Conservation (phyloP, 2,113 vertebrate species). For the Bufo gargarizans region DNA sequence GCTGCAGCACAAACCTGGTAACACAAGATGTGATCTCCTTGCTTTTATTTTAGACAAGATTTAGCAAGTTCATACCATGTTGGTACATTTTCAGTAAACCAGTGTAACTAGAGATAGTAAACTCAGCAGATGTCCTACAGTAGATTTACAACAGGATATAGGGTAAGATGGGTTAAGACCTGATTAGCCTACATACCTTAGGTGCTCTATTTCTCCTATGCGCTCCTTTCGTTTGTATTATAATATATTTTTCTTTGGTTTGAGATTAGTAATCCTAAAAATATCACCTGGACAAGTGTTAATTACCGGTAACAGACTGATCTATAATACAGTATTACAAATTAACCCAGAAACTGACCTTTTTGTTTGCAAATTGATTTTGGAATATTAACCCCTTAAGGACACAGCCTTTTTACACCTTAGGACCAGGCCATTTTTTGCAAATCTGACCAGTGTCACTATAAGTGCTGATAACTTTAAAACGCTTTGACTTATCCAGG, state of each 20-base stretch:
- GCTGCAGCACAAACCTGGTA: not conserved
- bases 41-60: constrained; percentile 1
- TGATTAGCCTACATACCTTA: constrained; percentile 50
- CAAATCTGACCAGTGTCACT: too few species aligned
- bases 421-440: too few species aligned
- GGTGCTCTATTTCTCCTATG: not conserved
- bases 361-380: not conserved
- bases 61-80: not conserved
- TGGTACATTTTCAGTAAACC: constrained; percentile 23
- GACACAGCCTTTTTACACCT: too few species aligned
- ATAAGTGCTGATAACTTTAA: too few species aligned
- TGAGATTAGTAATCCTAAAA: not conserved
- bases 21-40: not conserved
- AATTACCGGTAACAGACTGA: not conserved
- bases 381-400: too few species aligned
- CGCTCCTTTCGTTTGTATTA: not conserved
- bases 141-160: constrained; percentile 34
- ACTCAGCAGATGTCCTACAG: constrained; percentile 13
- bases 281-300: not conserved
- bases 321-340: not conserved
- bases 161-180: constrained; percentile 38
- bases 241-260: not conserved
- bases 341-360: not conserved
- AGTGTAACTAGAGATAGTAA: constrained; percentile 1
- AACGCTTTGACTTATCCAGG: too few species aligned